Percentiles rank a stretch among this genome's conserved stretches.
Evolutionary conservation across 2,797 vertebrate genomes (phyloP).

Genomic region (Buceros bicornis): DNA sequence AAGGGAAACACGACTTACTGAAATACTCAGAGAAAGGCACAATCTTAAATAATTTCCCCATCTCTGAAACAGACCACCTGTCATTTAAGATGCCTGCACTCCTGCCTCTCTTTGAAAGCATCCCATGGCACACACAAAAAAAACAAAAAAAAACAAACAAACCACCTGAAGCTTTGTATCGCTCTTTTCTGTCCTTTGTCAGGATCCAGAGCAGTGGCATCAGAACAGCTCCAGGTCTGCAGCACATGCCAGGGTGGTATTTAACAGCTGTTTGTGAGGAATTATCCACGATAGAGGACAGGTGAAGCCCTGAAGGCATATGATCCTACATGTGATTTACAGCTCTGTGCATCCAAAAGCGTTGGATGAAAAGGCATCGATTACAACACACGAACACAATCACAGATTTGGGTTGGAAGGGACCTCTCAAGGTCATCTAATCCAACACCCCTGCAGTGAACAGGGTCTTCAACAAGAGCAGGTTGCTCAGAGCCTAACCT

Average conservation of each 20-base stretch:
- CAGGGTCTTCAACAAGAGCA: neutral
- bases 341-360: neutral
- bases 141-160: neutral
- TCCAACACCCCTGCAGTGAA: neutral
- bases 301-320: neutral
- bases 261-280: neutral
- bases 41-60: neutral
- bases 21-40: neutral
- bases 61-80: neutral
- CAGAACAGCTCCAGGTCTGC: neutral
- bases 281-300: neutral
- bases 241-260: fast-evolving
- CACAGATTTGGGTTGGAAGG: neutral
- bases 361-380: neutral
- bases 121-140: neutral
- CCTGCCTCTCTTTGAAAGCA: neutral
- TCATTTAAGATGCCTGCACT: neutral
- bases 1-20: slow-evolving; percentile 21
- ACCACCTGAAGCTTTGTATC: neutral
- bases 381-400: neutral
- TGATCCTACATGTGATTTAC: neutral
- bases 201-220: neutral
- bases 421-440: neutral
- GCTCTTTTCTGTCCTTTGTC: neutral
- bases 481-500: neutral